Evolutionary conservation across 2,888 invertebrate genomes (phyloP), one percentile per base, ranked within the genome.

Genomic region (Pyralis farinalis): DNA sequence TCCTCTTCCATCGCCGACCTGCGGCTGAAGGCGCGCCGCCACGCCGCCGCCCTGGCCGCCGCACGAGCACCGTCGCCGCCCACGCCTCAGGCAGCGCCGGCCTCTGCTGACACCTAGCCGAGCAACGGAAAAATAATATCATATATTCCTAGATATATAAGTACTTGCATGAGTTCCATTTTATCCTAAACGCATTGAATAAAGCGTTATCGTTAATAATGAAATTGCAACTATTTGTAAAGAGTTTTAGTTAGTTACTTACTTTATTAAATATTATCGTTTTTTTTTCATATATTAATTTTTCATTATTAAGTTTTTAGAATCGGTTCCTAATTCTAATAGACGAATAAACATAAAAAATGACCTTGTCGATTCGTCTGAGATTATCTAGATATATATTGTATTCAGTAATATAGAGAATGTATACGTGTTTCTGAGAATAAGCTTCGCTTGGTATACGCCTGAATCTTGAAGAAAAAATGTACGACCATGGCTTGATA

Each of bases 1-100:
- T 95, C 96, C 63, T 97, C 97, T 11, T 97, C 97, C 74, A 98
- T 98, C 72, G 98, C 97, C 0, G 98, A 98, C 85, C 91, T 98
- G 41, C 91, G 98, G 58, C 91, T 98, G 52, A 98, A 98, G 82
- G 98, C 98, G 11, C 94, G 96, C 71, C 94, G 97, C 60, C 98
- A 98, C 80, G 95, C 97, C 21, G 97, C 97, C 58, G 96, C 97
- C 0, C 85, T 98, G 38, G 97, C 93, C 1, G 88, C 93, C 11
- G 91, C 92, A 5, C 70, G 84, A 30, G 72, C 59, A 1, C 63
- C 73, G 8, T 63, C 82, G 5, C 72, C 78, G 8, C 68, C 72
- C 9, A 58, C 37, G 53, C 65, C 30, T 48, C 63, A 30, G 40
- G 56, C 49, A 22, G 56, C 63, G 11, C 64, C 71, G 32, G 63